Percentiles rank a stretch among this genome's conserved stretches.
Conservation (phyloP, 2,888 invertebrate species). For the Metopia argyrocephala region DNA sequence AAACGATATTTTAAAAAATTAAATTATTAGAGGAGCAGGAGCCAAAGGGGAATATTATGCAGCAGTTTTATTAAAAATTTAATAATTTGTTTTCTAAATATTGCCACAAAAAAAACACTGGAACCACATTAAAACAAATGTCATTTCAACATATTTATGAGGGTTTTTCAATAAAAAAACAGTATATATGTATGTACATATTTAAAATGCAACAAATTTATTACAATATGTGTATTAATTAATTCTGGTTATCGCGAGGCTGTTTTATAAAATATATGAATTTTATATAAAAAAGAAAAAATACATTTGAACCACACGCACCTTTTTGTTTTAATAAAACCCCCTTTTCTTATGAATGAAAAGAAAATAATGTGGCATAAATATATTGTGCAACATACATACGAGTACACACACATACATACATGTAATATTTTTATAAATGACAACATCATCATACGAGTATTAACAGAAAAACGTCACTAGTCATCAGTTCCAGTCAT, state of each 20-base stretch:
- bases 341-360: background rate
- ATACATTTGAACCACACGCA: slow-evolving; percentile 30
- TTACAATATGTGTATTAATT: slow-evolving; percentile 9
- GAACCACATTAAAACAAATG: slow-evolving; percentile 39
- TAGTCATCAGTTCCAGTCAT: background rate
- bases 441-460: background rate
- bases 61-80: no score
- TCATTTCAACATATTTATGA: background rate
- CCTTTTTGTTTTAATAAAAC: slow-evolving; percentile 6
- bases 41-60: no score
- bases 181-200: background rate
- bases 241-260: slow-evolving; percentile 42
- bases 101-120: no score
- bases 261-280: slow-evolving; percentile 44
- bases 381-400: no score
- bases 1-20: no score
- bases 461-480: no score
- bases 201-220: background rate
- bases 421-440: no score
- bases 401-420: no score
- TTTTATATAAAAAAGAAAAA: no score
- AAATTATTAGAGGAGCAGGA: no score
- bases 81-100: no score
- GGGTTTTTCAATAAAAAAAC: slow-evolving; percentile 17
- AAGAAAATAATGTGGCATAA: background rate